Base-by-base conservation (phyloP, 2,113 vertebrate genomes). In the Kryptolebias marmoratus region DNA sequence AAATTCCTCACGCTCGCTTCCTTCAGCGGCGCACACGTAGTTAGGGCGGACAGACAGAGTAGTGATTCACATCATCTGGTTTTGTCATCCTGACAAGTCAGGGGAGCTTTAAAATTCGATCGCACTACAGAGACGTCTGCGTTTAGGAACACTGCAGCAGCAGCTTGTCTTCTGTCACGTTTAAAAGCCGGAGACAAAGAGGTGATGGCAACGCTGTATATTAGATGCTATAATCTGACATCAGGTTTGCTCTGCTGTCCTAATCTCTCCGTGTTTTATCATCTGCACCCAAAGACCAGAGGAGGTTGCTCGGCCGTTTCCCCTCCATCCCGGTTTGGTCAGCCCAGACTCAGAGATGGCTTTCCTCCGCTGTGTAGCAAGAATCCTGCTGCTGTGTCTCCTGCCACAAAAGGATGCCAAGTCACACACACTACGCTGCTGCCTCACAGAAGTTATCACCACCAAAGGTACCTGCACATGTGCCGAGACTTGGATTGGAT, bases 371-470 rank as follows among this genome's bases (percentile, higher is more conserved):
- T 96, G 93, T 62, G 97, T 96, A 80, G 94, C 97, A 77, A 95
- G 95, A 71, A 94, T 98, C 82, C 92, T 99, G 84, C 93, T 98
- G 84, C 93, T 95, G 52, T 97, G 96, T 91, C 93, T 99, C 72
- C 93, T 99, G 49, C 96, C 97, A 22, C 93, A 93, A 22, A 95
- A 96, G 87, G 96, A 99, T 74, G 93, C 94, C 87, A 95, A 94
- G 85, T 98, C 97, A 58, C 93, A 95, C 76, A 96, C 95, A 80
- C 94, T 99, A 80, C 95, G 95, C 77, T 95, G 95, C 88, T 94
- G 98, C 90, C 96, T 99, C 73, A 95, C 96, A 73, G 98, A 99
- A 93, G 95, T 99, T 81, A 95, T 99, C 87, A 95, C 98, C 75
- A 95, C 93, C 80, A 98, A 97, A 97, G 96, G 97, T 98, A 81